Evolutionary conservation across 2,113 vertebrate genomes (phyloP).

Genomic region (Colinus virginianus): DNA sequence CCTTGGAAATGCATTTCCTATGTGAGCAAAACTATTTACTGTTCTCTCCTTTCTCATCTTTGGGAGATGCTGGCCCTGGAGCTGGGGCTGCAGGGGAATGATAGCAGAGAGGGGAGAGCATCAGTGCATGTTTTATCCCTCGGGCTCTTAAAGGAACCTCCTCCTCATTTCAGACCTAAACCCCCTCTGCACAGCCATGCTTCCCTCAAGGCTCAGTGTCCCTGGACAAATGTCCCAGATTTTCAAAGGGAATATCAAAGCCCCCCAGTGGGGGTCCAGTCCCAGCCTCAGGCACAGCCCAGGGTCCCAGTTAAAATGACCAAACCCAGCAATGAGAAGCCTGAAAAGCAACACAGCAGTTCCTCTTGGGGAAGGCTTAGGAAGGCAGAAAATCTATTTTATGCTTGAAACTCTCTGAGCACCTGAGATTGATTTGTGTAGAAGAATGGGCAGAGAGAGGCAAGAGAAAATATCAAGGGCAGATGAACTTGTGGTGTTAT

Average conservation of each 20-base stretch:
- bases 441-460: no score
- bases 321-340: neutral
- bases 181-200: rapidly evolving
- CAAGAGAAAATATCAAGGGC: neutral
- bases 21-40: rapidly evolving
- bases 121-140: neutral
- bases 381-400: neutral
- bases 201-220: neutral
- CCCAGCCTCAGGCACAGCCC: neutral
- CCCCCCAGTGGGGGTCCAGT: neutral
- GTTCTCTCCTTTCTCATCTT: neutral
- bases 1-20: neutral
- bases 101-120: neutral
- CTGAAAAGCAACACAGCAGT: rapidly evolving
- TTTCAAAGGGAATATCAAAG: neutral
- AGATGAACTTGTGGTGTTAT: rapidly evolving
- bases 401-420: neutral
- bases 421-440: rapidly evolving
- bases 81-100: neutral
- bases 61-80: neutral
- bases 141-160: neutral
- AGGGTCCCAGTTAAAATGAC: neutral
- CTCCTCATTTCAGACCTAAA: neutral
- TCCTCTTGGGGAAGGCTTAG: neutral
- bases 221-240: rapidly evolving